These are phyloP conservation scores for Spheniscus mendiculus DNA, from an alignment of 2,113 vertebrate species.

Conservation along the genomic window DNA sequence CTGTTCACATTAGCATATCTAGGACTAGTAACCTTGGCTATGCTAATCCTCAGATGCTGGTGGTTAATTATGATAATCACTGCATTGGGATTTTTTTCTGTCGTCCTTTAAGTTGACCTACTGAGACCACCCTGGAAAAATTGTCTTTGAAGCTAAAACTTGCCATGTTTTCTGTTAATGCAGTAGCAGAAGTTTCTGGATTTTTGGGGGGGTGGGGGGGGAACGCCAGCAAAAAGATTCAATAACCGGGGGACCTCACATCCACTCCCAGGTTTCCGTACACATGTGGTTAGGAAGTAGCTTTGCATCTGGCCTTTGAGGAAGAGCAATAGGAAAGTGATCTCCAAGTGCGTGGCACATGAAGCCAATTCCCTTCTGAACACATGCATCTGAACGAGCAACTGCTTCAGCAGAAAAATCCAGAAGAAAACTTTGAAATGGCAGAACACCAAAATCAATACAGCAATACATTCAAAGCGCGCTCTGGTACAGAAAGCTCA, in stretches of 20 bases:
- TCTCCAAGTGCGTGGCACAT: not conserved
- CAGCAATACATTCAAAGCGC: not conserved
- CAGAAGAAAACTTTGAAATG: constrained; percentile 28
- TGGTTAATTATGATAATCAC: not conserved
- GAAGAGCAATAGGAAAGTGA: not conserved
- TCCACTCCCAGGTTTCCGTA: not conserved
- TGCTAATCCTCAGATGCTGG: not conserved
- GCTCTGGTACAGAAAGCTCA: not conserved
- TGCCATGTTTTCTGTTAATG: not conserved
- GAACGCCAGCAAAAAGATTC: not conserved
- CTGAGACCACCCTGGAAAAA: not conserved
- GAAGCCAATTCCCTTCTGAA: not conserved
- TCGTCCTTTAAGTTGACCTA: not conserved
- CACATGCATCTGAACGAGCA: not conserved
- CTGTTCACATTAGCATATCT: rapidly evolving
- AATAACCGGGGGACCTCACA: not conserved
- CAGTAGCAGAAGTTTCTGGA: not conserved
- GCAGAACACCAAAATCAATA: constrained; percentile 54
- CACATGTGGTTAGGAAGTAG: not conserved
- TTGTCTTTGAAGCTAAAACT: not conserved
- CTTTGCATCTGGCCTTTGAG: not conserved
- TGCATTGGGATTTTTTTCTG: not conserved
- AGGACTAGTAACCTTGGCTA: not conserved
- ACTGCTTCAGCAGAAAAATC: constrained; percentile 15
- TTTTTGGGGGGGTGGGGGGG: rapidly evolving